Conservation (phyloP, 2,888 invertebrate species). For the Brachycybe producta region DNA sequence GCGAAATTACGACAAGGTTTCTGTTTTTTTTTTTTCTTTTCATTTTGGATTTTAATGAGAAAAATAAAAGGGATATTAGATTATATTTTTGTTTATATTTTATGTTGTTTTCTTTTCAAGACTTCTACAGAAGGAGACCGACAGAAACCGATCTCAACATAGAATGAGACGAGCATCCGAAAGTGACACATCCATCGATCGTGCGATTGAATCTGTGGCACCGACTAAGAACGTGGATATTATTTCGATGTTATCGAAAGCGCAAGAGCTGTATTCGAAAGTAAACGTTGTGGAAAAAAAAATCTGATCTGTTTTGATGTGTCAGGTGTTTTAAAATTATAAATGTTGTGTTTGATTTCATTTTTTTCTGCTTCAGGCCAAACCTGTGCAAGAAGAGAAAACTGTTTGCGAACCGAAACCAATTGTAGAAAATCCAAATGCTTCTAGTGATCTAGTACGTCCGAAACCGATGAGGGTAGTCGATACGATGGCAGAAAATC, state of each 20-base stretch:
- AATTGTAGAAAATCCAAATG: conserved; percentile 4
- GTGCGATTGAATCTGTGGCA: not conserved
- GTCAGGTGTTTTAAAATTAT: not conserved
- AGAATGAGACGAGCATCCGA: conserved; percentile 26
- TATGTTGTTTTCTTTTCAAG: not conserved
- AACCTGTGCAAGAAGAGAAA: not conserved
- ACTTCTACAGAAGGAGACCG: conserved; percentile 14
- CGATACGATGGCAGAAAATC: conserved; percentile 17
- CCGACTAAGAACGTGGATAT: conserved; percentile 31
- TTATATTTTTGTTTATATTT: too few relatives aligned
- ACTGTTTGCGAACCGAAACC: conserved; percentile 9
- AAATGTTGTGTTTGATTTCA: not conserved
- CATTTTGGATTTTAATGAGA: too few relatives aligned
- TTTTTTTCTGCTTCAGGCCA: not conserved
- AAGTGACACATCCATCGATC: conserved; percentile 24
- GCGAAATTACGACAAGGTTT: conserved; percentile 48
- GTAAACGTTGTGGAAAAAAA: conserved; percentile 14
- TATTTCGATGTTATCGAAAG: conserved; percentile 75
- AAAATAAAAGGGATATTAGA: too few relatives aligned
- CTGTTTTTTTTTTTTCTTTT: not conserved
- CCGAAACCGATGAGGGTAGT: conserved; percentile 16
- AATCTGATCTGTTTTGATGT: not conserved
- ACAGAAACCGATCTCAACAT: conserved; percentile 5
- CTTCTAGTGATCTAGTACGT: conserved; percentile 16
- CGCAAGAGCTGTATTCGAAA: conserved; percentile 72